Evolutionary conservation across 2,113 vertebrate species (phyloP), one percentile per base, ranked within the genome.

Genomic region (Neolamprologus cancellatus): DNA sequence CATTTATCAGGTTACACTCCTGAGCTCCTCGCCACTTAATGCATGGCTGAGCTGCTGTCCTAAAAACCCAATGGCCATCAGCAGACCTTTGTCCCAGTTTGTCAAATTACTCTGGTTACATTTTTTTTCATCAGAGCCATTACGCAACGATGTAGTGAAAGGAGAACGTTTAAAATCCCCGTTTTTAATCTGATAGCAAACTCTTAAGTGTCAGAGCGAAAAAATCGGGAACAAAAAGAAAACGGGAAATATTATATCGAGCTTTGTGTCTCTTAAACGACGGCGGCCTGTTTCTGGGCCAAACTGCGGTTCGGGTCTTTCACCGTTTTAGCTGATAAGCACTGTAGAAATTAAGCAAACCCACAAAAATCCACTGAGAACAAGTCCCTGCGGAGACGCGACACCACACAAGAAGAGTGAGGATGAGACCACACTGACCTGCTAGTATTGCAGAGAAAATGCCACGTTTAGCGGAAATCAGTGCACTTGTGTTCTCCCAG

Each of bases 1-100:
- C 93, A 91, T 94, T 94, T 92, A 94, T 95, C 94, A 95, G 92
- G 93, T 95, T 95, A 94, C 94, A 90, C n/a, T 57, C 76, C 80
- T 81, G 39, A 90, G 89, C 84, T 86, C 83, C 90, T 88, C 89
- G 41, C 84, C 86, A 48, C 92, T 94, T 93, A 93, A 93, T 91
- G 93, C 90, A 89, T 18, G 86, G 85, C 88, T 89, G 88, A 92
- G 89, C 88, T 39, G 82, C 87, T 53, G 89, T 85, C 88, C 87
- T 85, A 94, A 89, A 94, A 91, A 86, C 87, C 93, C 87, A 86
- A 91, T 88, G 92, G 89, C 84, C 89, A 83, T 85, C 80, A 92
- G 85, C 48, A 13, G 88, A 93, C 89, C 86, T 91, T 91, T 93
- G 88, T 93, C 90, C 89, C 83, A 85, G 84, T 92, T 93, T 88